Evolutionary conservation across 2,888 invertebrate genomes (phyloP).

Genomic region (Bellardia pandia): DNA sequence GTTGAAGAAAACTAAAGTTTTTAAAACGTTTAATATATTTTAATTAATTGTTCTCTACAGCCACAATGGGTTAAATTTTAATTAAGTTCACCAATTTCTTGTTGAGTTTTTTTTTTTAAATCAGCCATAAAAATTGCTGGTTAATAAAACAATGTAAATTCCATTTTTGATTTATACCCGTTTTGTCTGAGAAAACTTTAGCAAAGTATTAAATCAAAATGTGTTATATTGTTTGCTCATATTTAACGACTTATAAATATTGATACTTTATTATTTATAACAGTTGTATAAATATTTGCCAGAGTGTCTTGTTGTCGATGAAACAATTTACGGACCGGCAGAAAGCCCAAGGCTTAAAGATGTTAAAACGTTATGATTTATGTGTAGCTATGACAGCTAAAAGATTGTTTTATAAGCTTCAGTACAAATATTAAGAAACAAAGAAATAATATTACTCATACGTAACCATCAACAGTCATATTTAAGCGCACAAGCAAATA

Average conservation of each 20-base stretch:
- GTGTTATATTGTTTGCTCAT: slow-evolving; percentile 1
- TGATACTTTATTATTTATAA: slow-evolving; percentile 49
- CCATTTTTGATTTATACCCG: slow-evolving; percentile 22
- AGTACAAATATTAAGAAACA: slow-evolving; percentile 26
- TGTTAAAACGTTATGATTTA: slow-evolving; percentile 41
- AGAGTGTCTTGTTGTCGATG: background rate
- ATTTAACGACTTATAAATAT: slow-evolving; percentile 36
- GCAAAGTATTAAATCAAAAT: slow-evolving; percentile 20
- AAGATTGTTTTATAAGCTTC: slow-evolving; percentile 40
- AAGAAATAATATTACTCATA: slow-evolving; percentile 1
- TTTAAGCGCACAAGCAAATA: background rate
- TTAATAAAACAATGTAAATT: background rate
- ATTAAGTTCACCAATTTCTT: background rate
- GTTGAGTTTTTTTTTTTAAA: background rate
- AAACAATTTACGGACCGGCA: background rate
- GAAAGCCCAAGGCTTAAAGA: slow-evolving; percentile 14
- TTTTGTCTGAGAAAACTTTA: background rate
- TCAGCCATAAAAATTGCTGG: background rate
- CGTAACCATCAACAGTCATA: background rate
- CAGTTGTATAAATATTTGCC: slow-evolving; percentile 1
- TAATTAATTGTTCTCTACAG: too few relatives aligned
- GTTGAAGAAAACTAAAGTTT: too few relatives aligned
- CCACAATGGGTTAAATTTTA: slow-evolving; percentile 9
- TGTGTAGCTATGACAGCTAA: slow-evolving; percentile 28
- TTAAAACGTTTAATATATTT: too few relatives aligned